phyloP scores from a whole-genome alignment of 2,888 invertebrate species.

The Venusia cambrica region DNA sequence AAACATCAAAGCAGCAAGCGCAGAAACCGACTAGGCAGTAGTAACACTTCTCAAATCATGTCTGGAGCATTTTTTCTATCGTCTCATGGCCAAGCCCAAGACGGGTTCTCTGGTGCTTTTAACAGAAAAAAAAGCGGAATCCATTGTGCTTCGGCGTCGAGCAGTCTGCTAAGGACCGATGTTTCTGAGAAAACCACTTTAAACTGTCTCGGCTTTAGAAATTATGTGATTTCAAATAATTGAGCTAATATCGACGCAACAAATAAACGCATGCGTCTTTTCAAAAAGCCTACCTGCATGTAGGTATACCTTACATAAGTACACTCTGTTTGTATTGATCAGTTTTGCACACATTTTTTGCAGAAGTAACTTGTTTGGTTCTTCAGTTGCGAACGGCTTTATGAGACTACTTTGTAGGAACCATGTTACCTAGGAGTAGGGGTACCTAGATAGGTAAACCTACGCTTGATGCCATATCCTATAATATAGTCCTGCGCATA shows the following conservation, averaged over 20 bases:
- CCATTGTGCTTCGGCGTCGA: slow-evolving; percentile 73
- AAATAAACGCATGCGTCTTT: too few species aligned
- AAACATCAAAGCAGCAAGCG: slow-evolving; percentile 59
- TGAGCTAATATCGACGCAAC: slow-evolving; percentile 6
- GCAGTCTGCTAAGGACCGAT: slow-evolving; percentile 67
- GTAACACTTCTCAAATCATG: slow-evolving; percentile 56
- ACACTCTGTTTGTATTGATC: too few species aligned
- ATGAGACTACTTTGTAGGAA: too few species aligned
- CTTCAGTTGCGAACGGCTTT: too few species aligned
- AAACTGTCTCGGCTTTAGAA: slow-evolving; percentile 35
- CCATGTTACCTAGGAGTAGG: too few species aligned
- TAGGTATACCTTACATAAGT: too few species aligned
- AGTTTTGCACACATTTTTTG: too few species aligned
- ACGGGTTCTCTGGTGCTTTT: slow-evolving; percentile 56
- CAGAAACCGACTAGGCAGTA: slow-evolving; percentile 47
- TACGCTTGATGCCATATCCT: too few species aligned
- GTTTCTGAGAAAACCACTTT: slow-evolving; percentile 62
- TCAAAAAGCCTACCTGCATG: too few species aligned
- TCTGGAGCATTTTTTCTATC: slow-evolving; percentile 60
- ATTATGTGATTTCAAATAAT: slow-evolving; percentile 21
- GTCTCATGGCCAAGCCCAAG: slow-evolving; percentile 54
- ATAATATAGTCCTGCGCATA: too few species aligned
- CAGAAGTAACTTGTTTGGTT: too few species aligned
- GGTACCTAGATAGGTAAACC: too few species aligned
- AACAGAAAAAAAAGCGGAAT: slow-evolving; percentile 55